These are phyloP conservation scores for Ia io DNA, from an alignment of 2,113 vertebrate species.

Conservation along the genomic window DNA sequence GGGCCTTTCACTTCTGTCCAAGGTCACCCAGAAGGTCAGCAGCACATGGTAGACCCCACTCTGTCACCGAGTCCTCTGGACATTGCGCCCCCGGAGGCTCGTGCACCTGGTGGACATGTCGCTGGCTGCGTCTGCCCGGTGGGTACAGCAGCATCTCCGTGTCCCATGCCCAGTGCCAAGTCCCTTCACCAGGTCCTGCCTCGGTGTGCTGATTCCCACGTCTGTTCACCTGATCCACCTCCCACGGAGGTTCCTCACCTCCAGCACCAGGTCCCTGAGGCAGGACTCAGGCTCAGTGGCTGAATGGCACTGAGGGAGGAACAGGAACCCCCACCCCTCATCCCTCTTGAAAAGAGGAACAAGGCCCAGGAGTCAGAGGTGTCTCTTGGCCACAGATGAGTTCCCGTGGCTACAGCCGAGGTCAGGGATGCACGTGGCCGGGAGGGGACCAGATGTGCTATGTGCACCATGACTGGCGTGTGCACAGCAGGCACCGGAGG, in stretches of 20 bases:
- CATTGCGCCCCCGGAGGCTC: no score
- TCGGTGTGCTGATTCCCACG: not conserved
- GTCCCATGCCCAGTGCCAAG: not conserved
- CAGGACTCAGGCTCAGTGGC: no score
- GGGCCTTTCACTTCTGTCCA: no score
- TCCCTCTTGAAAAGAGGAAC: no score
- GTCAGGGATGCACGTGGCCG: fast-evolving
- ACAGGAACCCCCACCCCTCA: fast-evolving
- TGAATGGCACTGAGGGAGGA: fast-evolving
- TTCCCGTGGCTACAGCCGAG: fast-evolving
- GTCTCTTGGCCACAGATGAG: no score
- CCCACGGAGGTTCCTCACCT: no score
- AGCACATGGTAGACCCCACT: no score
- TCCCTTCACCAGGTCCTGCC: not conserved
- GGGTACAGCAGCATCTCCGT: fast-evolving
- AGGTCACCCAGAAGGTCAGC: no score
- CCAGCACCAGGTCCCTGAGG: fast-evolving
- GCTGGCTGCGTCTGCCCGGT: not conserved
- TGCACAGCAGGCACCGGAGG: no score
- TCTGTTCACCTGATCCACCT: fast-evolving
- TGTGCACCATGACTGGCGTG: no score
- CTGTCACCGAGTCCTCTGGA: not conserved
- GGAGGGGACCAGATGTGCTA: not conserved
- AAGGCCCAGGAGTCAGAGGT: not conserved
- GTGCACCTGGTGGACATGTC: not conserved